Evolutionary conservation across 2,797 vertebrate species (phyloP).

Genomic region (Epinephelus awoara): DNA sequence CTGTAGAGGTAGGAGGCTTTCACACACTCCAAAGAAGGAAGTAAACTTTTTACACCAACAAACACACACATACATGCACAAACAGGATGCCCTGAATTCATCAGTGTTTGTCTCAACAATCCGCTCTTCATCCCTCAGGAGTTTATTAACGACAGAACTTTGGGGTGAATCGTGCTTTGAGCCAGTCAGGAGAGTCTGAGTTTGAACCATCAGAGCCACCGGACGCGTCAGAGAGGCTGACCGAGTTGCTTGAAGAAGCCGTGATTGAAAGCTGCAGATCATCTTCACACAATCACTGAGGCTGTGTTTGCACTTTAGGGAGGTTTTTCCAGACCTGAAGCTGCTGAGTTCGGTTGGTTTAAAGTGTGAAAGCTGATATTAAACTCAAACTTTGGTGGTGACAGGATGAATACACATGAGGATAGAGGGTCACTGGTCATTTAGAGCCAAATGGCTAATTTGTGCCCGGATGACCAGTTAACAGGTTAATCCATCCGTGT

Average conservation of each 20-base stretch:
- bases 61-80: background rate
- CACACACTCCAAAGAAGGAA: constrained; percentile 23
- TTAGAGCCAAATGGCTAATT: background rate
- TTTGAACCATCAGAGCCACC: background rate
- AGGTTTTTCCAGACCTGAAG: background rate
- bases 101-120: constrained; percentile 1
- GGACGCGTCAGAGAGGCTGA: background rate
- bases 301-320: background rate
- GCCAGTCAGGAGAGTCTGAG: no score
- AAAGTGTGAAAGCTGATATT: background rate
- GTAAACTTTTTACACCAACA: constrained; percentile 4
- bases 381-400: background rate
- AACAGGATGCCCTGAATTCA: background rate
- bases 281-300: background rate
- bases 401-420: background rate
- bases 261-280: background rate
- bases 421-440: no score
- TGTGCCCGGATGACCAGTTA: background rate
- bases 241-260: background rate
- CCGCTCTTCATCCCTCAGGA: background rate
- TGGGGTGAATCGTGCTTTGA: background rate
- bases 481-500: background rate
- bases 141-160: background rate
- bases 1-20: constrained; percentile 6
- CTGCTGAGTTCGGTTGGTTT: background rate